phyloP scores from a whole-genome alignment of 2,797 vertebrate genomes.

The Chromobotia macracanthus region DNA sequence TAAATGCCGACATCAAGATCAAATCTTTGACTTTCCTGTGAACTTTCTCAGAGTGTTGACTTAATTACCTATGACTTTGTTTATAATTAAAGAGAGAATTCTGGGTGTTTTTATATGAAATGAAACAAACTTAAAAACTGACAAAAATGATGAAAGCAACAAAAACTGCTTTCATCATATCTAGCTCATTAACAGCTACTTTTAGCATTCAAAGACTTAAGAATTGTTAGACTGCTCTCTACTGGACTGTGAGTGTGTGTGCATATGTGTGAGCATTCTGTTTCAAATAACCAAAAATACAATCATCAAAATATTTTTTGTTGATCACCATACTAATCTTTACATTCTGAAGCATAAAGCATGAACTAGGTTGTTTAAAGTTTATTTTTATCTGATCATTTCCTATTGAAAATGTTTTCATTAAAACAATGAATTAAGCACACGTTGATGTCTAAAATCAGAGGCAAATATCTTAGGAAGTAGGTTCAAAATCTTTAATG shows the following conservation, averaged over 20 bases:
- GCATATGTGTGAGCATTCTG: not conserved
- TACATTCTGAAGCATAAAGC: not conserved
- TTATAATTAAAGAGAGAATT: slow-evolving; percentile 42
- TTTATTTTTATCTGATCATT: too few relatives aligned
- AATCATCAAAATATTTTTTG: not conserved
- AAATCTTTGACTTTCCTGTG: slow-evolving; percentile 66
- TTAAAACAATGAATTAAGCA: too few relatives aligned
- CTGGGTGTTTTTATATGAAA: slow-evolving; percentile 15
- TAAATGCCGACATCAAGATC: slow-evolving; percentile 32
- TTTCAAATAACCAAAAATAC: not conserved
- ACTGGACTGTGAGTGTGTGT: slow-evolving; percentile 36
- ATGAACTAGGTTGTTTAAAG: not conserved
- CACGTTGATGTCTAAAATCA: not conserved
- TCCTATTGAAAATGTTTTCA: too few relatives aligned
- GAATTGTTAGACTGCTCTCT: slow-evolving; percentile 55
- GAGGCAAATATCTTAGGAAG: not conserved
- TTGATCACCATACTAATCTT: not conserved
- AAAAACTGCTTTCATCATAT: not conserved
- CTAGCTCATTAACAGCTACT: not conserved
- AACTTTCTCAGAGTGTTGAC: slow-evolving; percentile 56
- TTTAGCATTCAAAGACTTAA: not conserved
- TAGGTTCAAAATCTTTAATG: slow-evolving; percentile 39
- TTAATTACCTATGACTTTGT: slow-evolving; percentile 58
- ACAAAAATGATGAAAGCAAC: not conserved
- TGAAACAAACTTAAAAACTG: not conserved